Evolutionary conservation across 2,888 invertebrate genomes (phyloP), one percentile per base, ranked within the genome.

Genomic region (Ophonus ardosiacus): DNA sequence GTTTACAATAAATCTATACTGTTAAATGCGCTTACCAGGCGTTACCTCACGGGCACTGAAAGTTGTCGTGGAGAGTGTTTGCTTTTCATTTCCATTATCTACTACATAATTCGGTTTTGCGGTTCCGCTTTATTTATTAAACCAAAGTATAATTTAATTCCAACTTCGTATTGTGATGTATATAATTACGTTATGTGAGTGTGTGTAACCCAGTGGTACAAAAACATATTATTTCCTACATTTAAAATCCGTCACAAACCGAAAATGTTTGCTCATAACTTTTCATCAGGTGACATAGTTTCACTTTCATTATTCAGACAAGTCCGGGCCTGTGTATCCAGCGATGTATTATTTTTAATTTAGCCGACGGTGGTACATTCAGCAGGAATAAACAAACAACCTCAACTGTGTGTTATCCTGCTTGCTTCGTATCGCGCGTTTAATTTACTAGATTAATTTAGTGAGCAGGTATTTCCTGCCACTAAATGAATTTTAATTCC

Each of bases 401-500:
- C 13, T 51, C 10, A 51, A 51, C 43, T 51, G 43, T 5, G 43
- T 51, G 43, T 51, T 51, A 31, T 31, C 5, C 43, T 51, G 43
- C 43, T 51, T 13, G 43, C 43, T 51, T 51, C 43, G 43, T 51
- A 51, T 74, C 71, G 43, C 71, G 17, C 78, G 78, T 78, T 78
- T 78, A 78, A 78, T 78, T 78, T 78, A 78, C 15, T 78, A 78
- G 57, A 78, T 78, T 78, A 78, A 78, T 78, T 78, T 78, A 78
- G 57, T 78, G 78, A 21, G 57, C 78, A 56, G 78, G 78, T 78
- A 78, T 57, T 78, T 78, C 78, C 78, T 24, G 31, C 57, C 78
- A 78, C 78, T 78, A 78, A 78, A 78, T 78, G 78, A 78, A 78
- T 78, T 78, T 78, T 78, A 78, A 78, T 78, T 78, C 56, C 57